Base-by-base conservation (phyloP, 2,888 invertebrate genomes). In the Noctua pronuba region DNA sequence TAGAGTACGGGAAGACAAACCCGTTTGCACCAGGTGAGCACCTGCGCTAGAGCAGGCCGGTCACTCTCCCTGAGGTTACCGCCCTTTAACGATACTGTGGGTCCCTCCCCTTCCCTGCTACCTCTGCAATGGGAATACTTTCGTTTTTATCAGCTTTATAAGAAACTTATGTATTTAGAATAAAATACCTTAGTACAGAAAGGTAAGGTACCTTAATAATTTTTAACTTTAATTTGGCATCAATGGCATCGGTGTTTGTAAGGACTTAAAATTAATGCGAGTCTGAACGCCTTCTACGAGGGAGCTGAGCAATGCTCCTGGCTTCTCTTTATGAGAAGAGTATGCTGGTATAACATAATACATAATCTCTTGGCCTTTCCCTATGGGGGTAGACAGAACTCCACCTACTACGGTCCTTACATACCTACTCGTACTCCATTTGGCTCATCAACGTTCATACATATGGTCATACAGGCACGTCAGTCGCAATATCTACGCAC, bases 11-110 rank as follows among this genome's bases (percentile, higher is more conserved):
- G 83, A 84, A 87, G 81, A 75, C 66, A 85, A 91, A 90, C 89
- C 71, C 21, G 89, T 88, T 84, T 78, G 41, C 72, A 67, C 58
- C 65, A 86, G 84, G 85, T 75, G 68, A 35, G 5, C 35, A 55
- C 28, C 58, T 18, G 44, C 49, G 58, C 88, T 24, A n/a, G n/a
- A 5, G 4, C 13, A 79, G 84, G 49, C 71, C 18, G 46, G 28
- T 35, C 71, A 71, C 84, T 86, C 85, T 85, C 68, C 82, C 85
- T 77, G 83, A 79, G 92, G 90, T 92, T 80, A 88, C 68, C 89
- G 91, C 84, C 86, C 91, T 89, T 83, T 80, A 68, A 81, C 67
- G 38, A 55, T 49, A 52, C 72, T n/a, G 35, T 35, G 21, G n/a
- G 55, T 44, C 62, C 28, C 62, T 13, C 64, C 13, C 28, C n/a